Base-by-base conservation (phyloP, 1,140 invertebrate genomes). In the Drosophila ironensis region DNA sequence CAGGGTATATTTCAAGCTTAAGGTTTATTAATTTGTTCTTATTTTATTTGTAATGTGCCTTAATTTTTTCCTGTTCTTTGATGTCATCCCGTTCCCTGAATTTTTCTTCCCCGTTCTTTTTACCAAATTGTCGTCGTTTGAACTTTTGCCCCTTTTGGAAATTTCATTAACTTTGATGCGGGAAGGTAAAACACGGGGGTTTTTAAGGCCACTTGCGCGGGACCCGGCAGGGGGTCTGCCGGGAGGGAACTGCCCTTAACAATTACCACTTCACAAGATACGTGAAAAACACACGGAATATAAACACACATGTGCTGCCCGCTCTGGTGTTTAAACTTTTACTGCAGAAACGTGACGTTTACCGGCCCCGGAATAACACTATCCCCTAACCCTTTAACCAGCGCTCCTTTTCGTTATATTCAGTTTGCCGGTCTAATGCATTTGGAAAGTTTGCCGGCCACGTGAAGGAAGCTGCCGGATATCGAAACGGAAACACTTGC, bases 401-500 rank as follows among this genome's bases (percentile, higher is more conserved):
- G n/a, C n/a, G n/a, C n/a, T n/a, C n/a, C n/a, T n/a, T n/a, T n/a
- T n/a, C n/a, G n/a, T n/a, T n/a, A n/a, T n/a, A 37, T 37, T 37
- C 8, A 37, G 8, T 37, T 14, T 33, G 30, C 30, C 30, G 33
- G 7, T 37, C 47, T 73, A 82, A 82, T 82, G 78, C 78, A 78
- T 74, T 78, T 78, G 69, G 41, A 84, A 84, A 77, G 78, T 82
- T 82, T 74, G 57, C 25, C n/a, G 51, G 37, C 56, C 67, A 48
- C 52, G 73, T 72, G 74, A 64, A 57, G 73, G 47, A 60, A 70
- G 64, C 52, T 69, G 69, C 52, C 72, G 78, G 78, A 84, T 82
- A 86, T 86, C 82, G 84, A 76, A 82, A 76, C 82, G 81, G 76
- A 87, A 87, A 75, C 76, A 87, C 76, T 86, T 86, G 80, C 82